Evolutionary conservation across 2,113 vertebrate genomes (phyloP).

Genomic region (Lepidothrix coronata): DNA sequence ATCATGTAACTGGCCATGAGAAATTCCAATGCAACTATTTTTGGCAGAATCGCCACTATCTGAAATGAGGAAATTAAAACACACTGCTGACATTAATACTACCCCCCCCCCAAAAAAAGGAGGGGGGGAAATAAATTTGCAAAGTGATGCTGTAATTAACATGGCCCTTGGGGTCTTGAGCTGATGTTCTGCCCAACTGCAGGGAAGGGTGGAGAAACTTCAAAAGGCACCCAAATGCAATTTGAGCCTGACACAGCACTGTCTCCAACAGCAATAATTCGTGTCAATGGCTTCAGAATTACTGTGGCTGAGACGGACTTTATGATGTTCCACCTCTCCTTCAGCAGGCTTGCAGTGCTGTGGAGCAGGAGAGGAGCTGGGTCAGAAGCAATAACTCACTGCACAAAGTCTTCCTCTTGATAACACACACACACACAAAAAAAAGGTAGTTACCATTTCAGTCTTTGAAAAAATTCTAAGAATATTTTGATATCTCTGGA

Average conservation of each 20-base stretch:
- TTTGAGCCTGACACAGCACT: background rate
- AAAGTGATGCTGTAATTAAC: constrained; percentile 1
- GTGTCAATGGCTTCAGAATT: constrained; percentile 11
- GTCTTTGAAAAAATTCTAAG: background rate
- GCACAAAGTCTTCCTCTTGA: background rate
- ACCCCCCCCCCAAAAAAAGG: background rate
- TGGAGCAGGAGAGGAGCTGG: background rate
- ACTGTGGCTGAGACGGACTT: background rate
- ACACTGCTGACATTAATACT: background rate
- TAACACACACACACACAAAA: background rate
- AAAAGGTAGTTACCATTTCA: background rate
- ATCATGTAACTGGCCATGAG: background rate
- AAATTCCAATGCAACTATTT: background rate
- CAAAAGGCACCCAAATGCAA: background rate
- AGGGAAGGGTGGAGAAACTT: background rate
- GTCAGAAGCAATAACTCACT: background rate
- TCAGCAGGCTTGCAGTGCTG: background rate
- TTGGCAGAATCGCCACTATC: background rate
- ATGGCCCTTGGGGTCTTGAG: background rate
- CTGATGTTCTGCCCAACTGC: background rate
- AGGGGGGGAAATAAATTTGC: background rate
- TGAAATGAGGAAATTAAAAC: background rate
- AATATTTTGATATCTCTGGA: background rate
- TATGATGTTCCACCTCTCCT: background rate
- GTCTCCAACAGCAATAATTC: background rate